Evolutionary conservation across 2,888 invertebrate genomes (phyloP), one percentile per base, ranked within the genome.

Genomic region (Pyrgus malvae): DNA sequence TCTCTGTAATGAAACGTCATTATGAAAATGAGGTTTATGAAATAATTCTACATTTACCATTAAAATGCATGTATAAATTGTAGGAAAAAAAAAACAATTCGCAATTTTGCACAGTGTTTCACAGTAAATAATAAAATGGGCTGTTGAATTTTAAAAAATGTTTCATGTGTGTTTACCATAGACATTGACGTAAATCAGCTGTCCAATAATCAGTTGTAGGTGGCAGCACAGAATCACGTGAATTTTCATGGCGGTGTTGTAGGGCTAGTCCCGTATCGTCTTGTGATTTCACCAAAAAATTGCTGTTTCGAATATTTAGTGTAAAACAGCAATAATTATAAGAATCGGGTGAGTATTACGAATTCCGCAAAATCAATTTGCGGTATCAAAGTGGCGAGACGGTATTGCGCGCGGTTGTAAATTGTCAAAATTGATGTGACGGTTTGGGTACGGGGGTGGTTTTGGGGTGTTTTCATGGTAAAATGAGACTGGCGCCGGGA

Each of bases 161-260:
- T 35, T 35, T 17, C 2, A 4, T 7, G 17, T 9, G 16, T 37
- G 35, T 46, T 46, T 38, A 51, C 70, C 90, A 90, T 90, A 90
- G 90, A 90, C 83, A 88, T 80, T 89, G 90, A 90, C 89, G 85
- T 88, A 86, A 90, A 91, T 90, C 90, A 91, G 90, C 90, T 91
- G 90, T 89, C 83, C 70, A 69, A 74, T 68, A 48, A 71, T 76
- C 74, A 83, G 80, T 83, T 68, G 79, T 85, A 91, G 91, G 83
- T 90, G 89, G 91, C 91, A 91, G 90, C 91, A 91, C 91, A 73
- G 90, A 87, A 88, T 92, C 92, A 92, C 92, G 92, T 92, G 92
- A 92, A 91, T 91, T 90, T 90, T 91, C 89, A 91, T 88, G 91
- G 91, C 91, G 88, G 73, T 78, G 75, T 80, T 85, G 85, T 86